Conservation (phyloP, 92 coral and sea anemone genomes). For the Parazoanthus swiftii region DNA sequence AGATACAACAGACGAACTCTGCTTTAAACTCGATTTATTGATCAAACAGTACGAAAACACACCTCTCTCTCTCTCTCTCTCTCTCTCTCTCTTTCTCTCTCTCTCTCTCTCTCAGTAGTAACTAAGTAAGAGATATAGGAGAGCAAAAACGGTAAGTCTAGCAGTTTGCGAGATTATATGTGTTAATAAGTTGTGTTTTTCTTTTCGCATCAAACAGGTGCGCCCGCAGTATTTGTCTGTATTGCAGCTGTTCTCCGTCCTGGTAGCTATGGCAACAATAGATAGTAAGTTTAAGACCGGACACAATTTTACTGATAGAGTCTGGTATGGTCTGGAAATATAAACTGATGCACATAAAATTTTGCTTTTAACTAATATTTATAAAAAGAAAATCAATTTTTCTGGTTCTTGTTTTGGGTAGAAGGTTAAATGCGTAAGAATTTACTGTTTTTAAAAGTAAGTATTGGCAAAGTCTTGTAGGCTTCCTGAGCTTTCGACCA, state of each 20-base stretch:
- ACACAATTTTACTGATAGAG: not conserved
- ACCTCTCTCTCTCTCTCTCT: not conserved
- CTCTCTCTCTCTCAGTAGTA: not conserved
- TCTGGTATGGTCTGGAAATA: not conserved
- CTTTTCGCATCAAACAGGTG: conserved; percentile 23
- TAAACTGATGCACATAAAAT: not conserved
- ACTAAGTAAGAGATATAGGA: not conserved
- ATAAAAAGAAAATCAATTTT: not conserved
- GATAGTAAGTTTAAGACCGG: conserved; percentile 48
- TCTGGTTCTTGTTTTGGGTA: not conserved
- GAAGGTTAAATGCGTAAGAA: too few relatives aligned
- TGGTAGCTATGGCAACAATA: conserved; percentile 53
- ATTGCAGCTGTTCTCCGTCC: conserved; percentile 43
- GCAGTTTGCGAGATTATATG: too few relatives aligned
- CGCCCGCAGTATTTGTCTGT: conserved; percentile 48
- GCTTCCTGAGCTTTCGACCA: too few relatives aligned
- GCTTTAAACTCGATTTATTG: too few relatives aligned
- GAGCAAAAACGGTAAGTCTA: not conserved
- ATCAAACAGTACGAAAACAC: too few relatives aligned
- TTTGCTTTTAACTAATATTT: not conserved
- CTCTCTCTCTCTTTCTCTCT: too few relatives aligned
- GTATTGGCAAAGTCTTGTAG: not conserved
- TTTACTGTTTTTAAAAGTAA: not conserved
- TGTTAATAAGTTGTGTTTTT: not conserved
- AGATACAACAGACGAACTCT: too few relatives aligned